Evolutionary conservation across 2,797 vertebrate genomes (phyloP), one percentile per base, ranked within the genome.

Genomic region (Acanthurus leucopareius): DNA sequence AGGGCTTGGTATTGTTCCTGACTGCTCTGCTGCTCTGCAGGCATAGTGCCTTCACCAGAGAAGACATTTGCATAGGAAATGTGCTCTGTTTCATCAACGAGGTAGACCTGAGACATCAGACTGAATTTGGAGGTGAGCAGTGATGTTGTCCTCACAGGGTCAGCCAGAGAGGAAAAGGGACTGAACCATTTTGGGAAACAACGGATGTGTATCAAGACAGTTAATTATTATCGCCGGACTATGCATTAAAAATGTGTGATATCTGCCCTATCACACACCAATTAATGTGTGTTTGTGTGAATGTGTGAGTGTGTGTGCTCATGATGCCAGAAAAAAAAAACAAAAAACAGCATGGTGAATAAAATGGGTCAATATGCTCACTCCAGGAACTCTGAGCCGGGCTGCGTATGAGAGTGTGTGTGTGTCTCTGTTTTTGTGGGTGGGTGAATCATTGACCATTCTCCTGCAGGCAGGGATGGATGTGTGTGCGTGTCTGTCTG

Each of bases 341-440:
- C 3, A 32, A 32, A 32, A 53, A 85, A 56, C 57, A 52, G 38
- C 32, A 56, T 15, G 53, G 67, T 78, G 66, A 86, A 71, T 79
- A 85, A 85, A 88, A 84, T 77, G 78, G 76, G 83, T 91, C 89
- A 87, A 87, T 86, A 87, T 74, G 71, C 68, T 86, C 77, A 80
- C 75, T 85, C 85, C 80, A 86, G 83, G 83, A 86, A 67, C 62
- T 71, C 66, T 53, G 65, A 22, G 64, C 52, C 68, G 67, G 67
- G 64, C 64, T 68, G 73, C 32, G 67, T 73, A 5, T 75, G 68
- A 65, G 63, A 66, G 16, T 78, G 51, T 80, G 69, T 63, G 38
- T 64, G 35, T 69, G 52, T 66, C 11, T 81, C 59, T 78, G 65
- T 80, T 20, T 80, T 52, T 75, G 85, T 83, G 70, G 67, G 69